A percentile compares a stretch with the other conserved stretches of the same genome.
These are phyloP conservation scores for Larimichthys crocea DNA, from an alignment of 2,113 vertebrate species.

Conservation along the genomic window DNA sequence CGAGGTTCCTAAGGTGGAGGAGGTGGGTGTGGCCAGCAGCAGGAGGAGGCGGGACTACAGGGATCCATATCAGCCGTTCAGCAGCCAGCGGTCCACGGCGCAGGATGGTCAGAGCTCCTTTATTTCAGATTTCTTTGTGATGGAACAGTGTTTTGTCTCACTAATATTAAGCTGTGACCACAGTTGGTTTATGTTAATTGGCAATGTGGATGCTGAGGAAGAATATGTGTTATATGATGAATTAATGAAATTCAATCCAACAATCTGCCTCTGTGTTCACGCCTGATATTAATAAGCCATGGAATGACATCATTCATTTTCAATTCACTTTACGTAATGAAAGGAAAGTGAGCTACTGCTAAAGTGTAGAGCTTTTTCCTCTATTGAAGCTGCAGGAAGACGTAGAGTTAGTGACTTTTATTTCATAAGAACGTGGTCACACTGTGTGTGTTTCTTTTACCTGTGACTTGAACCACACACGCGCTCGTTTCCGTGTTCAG, in stretches of 20 bases:
- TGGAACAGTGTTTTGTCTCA: too few species aligned
- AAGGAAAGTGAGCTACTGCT: neutral
- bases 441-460: too few species aligned
- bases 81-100: constrained; percentile 83
- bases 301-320: neutral
- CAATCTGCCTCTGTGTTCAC: too few species aligned
- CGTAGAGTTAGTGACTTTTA: neutral
- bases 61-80: constrained; percentile 84
- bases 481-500: neutral
- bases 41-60: constrained; percentile 85
- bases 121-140: neutral
- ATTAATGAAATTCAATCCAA: too few species aligned
- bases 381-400: neutral
- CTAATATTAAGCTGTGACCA: neutral
- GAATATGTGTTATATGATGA: neutral
- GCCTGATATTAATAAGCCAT: too few species aligned
- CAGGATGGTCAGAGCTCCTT: constrained; percentile 61
- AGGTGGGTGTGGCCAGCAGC: constrained; percentile 80
- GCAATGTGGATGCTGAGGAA: neutral
- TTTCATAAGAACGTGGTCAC: neutral
- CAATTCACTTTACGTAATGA: neutral
- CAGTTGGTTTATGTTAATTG: neutral
- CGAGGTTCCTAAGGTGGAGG: constrained; percentile 70
- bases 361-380: neutral
- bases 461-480: too few species aligned